These are phyloP conservation scores for Coracias cyanogaster DNA, from an alignment of 2,797 vertebrate genomes.

Conservation along the genomic window DNA sequence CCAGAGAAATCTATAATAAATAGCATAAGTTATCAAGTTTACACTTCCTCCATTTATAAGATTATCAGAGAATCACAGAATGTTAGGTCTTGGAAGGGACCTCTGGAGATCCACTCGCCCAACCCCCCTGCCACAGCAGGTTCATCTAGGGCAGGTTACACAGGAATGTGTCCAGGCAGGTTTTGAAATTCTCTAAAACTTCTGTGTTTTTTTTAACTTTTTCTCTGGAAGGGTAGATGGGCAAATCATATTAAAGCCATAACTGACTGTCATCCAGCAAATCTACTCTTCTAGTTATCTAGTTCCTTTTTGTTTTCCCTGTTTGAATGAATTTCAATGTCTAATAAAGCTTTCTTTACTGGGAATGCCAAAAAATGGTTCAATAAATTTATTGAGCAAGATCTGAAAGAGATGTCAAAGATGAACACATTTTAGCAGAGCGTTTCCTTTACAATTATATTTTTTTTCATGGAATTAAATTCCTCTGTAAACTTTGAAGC, in stretches of 20 bases:
- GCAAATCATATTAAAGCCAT: not conserved
- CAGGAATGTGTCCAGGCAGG: no score
- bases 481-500: constrained; percentile 4
- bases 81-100: no score
- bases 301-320: constrained; percentile 10
- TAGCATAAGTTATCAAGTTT: not conserved
- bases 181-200: no score
- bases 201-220: not conserved
- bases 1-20: not conserved
- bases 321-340: constrained; percentile 24
- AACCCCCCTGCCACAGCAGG: no score
- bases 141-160: no score
- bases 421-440: constrained; percentile 30
- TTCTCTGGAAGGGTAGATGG: not conserved
- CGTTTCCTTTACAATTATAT: constrained; percentile 48
- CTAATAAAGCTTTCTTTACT: constrained; percentile 51
- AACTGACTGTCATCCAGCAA: constrained; percentile 11
- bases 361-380: not conserved
- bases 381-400: constrained; percentile 39
- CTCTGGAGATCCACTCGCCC: no score
- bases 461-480: constrained; percentile 30
- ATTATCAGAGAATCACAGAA: not conserved
- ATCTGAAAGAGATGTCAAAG: constrained; percentile 48
- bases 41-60: constrained; percentile 15
- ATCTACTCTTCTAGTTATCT: not conserved